Evolutionary conservation across 2,888 invertebrate species (phyloP), one percentile per base, ranked within the genome.

Genomic region (Pseudeuparius sepicola): DNA sequence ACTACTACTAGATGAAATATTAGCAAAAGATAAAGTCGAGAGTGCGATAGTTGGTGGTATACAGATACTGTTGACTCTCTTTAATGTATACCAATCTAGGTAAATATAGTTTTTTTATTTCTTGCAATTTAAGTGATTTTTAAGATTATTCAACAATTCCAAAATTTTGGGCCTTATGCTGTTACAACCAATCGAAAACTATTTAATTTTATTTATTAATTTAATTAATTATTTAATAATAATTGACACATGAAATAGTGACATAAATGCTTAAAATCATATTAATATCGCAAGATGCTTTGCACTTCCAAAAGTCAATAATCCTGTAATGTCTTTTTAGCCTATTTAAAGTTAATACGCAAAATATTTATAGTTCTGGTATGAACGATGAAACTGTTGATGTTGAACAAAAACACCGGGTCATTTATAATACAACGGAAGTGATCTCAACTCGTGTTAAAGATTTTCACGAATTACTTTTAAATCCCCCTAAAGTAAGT

Each of bases 11-110:
- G 74, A 77, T 56, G 76, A 80, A 57, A 80, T 88, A 65, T 74
- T 88, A 60, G 68, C 70, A 43, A 70, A 71, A 50, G 70, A 69
- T 48, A 72, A 72, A 57, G 61, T 67, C 44, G 78, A 80, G 59
- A 75, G 73, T 59, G 78, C 81, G 53, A 74, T 88, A 51, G 74
- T 82, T 43, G 78, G 80, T 62, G 87, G 86, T 55, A 76, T 86
- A 54, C 73, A 76, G 63, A 77, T 88, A 59, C 73, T 88, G 61
- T 72, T 85, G 56, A 73, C 76, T 45, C 68, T 86, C 52, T 65
- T 85, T 50, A 73, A 74, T 48, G 61, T 64, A 46, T 62, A 64
- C 48, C 61, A 60, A 55, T 57, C 59, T 46, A 61, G 60, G 67
- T 67, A 59, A 51, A 52, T 50, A 31, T 33, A 12, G n/a, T 30